phyloP scores from a whole-genome alignment of 2,113 vertebrate species.

The Stegastes partitus region DNA sequence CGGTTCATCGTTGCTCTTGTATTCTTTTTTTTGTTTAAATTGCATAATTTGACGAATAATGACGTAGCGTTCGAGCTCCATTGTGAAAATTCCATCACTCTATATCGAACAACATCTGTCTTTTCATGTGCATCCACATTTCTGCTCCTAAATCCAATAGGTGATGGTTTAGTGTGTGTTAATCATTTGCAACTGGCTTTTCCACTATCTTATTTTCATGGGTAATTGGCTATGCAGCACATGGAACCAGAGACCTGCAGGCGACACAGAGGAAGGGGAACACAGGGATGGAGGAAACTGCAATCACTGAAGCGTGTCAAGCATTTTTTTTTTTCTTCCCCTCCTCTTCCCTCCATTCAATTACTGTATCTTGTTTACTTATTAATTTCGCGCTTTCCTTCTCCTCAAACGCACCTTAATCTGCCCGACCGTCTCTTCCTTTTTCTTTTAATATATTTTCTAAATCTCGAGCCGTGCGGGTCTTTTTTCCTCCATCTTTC shows the following conservation, averaged over 20 bases:
- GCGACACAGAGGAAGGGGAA: conserved; percentile 36
- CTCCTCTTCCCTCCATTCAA: conserved; percentile 22
- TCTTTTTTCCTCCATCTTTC: conserved; percentile 45
- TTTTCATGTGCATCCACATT: background rate
- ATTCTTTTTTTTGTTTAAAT: background rate
- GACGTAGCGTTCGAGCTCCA: background rate
- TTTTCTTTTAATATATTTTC: conserved; percentile 14
- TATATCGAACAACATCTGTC: background rate
- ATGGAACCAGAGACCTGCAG: conserved; percentile 62
- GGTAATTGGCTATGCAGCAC: conserved; percentile 66
- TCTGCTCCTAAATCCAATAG: conserved; percentile 4
- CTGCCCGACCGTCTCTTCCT: background rate
- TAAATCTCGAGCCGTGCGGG: background rate
- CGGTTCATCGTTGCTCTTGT: background rate
- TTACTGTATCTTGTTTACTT: conserved; percentile 38
- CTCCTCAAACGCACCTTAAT: conserved; percentile 8
- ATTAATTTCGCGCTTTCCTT: conserved; percentile 36
- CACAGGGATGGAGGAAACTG: conserved; percentile 33
- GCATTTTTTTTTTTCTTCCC: conserved; percentile 9
- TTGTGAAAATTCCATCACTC: background rate
- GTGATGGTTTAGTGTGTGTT: conserved; percentile 49
- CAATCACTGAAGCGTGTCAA: conserved; percentile 54
- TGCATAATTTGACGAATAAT: too few species aligned
- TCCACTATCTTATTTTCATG: conserved; percentile 53
- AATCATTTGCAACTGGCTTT: conserved; percentile 52